phyloP scores from a whole-genome alignment of 2,888 invertebrate genomes.

The Tachina fera region DNA sequence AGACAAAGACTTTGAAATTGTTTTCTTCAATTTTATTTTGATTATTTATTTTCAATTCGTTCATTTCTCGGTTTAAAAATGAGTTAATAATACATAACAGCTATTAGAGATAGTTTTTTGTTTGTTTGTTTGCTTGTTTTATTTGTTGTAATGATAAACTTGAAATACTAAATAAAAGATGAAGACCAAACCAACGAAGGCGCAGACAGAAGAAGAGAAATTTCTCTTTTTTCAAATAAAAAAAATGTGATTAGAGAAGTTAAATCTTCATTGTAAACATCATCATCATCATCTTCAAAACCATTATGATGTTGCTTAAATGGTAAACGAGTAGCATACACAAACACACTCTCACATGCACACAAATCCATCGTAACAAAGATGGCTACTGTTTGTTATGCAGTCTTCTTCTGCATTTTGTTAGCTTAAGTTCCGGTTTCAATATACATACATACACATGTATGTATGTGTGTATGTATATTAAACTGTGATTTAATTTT shows the following conservation, averaged over 20 bases:
- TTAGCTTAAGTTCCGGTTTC: constrained; percentile 60
- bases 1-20: constrained; percentile 81
- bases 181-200: not conserved
- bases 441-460: not conserved
- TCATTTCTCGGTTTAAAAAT: not conserved
- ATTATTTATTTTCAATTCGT: constrained; percentile 48
- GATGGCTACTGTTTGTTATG: constrained; percentile 64
- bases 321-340: not conserved
- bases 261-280: constrained; percentile 44
- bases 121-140: not conserved
- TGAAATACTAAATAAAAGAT: constrained; percentile 45
- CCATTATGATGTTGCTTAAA: not conserved
- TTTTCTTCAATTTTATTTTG: constrained; percentile 60
- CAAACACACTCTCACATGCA: not conserved
- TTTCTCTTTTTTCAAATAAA: constrained; percentile 52
- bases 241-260: constrained; percentile 51
- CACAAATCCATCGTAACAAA: constrained; percentile 40
- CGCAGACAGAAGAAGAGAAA: constrained; percentile 40
- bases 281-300: not conserved
- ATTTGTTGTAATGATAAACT: constrained; percentile 54
- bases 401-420: constrained; percentile 44
- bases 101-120: constrained; percentile 35
- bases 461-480: not conserved
- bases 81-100: constrained; percentile 4
- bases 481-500: constrained; percentile 25